Base-by-base conservation (phyloP, 1,140 invertebrate species). In the Cotesia chilonis region DNA sequence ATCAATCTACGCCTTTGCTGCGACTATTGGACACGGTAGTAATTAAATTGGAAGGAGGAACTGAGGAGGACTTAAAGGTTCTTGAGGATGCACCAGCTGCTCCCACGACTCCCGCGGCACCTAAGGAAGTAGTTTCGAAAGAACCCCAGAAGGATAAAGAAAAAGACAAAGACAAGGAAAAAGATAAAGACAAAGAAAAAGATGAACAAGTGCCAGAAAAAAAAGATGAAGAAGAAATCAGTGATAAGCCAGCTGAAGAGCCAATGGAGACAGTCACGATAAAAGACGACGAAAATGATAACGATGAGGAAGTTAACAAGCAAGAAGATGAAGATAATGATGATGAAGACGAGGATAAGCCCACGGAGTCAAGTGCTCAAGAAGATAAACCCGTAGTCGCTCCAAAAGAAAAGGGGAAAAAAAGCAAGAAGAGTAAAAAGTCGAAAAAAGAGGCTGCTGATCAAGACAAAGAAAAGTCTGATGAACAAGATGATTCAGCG, bases 41-140 rank as follows among this genome's bases (percentile, higher is more conserved):
- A 1, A 98, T 99, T 73, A 95, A 96, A 83, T 87, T 99, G 12
- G 98, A 99, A 89, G 98, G 96, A 59, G 98, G 98, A 3, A 94
- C 92, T n/a, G 97, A 99, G 75, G 92, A 96, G 79, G 98, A 99
- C 87, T 87, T 99, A 2, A 94, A 93, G 77, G 88, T 93, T 12
- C 87, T 98, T 4, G 94, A 97, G 78, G 88, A 92, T 69, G 89
- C 89, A 74, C 88, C 90, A 66, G 69, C 74, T 74, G 76, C 36
- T 76, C 4, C 5, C 41, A 47, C 38, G 38, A 41, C 41, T 47
- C 6, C 5, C 7, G 4, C 41, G 41, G 6, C 7, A 10, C 1
- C 41, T 47, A 10, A 6, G 41, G 41, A 47, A 47, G 41, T 9
- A 47, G 5, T 47, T 1, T 76, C 65, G 57, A 83, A 87, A 73